Evolutionary conservation across 2,113 vertebrate genomes (phyloP).

Genomic region (Actenoides hombroni): DNA sequence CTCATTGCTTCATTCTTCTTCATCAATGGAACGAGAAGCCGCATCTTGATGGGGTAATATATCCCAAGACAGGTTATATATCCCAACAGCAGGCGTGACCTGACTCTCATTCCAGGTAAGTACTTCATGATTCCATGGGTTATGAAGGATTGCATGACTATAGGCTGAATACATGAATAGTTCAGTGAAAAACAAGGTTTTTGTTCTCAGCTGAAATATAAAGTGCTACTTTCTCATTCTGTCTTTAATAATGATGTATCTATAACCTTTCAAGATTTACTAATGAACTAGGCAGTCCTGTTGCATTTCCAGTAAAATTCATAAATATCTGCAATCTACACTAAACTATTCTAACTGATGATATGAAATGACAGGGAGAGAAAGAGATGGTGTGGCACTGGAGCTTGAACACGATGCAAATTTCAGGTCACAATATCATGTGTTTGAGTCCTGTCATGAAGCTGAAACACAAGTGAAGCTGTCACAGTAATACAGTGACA

Average conservation of each 20-base stretch:
- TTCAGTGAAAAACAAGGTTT: background rate
- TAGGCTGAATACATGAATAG: background rate
- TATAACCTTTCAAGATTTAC: background rate
- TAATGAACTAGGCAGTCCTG: background rate
- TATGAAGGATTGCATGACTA: background rate
- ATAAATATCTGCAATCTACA: background rate
- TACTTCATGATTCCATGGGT: background rate
- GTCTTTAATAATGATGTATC: background rate
- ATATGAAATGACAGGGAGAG: background rate
- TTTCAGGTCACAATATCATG: background rate
- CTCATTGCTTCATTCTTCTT: background rate
- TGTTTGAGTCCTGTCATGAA: conserved; percentile 1
- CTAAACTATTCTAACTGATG: background rate
- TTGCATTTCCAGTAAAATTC: background rate
- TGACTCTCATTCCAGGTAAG: background rate
- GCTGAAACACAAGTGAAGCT: conserved; percentile 17
- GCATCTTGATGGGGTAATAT: background rate
- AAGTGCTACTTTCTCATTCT: background rate
- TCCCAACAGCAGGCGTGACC: background rate
- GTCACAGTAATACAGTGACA: background rate
- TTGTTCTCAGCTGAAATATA: background rate
- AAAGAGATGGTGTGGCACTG: background rate
- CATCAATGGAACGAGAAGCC: background rate
- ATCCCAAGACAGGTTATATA: background rate
- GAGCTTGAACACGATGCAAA: background rate